phyloP scores from a whole-genome alignment of 2,797 vertebrate species.

The Chelidonichthys spinosus region DNA sequence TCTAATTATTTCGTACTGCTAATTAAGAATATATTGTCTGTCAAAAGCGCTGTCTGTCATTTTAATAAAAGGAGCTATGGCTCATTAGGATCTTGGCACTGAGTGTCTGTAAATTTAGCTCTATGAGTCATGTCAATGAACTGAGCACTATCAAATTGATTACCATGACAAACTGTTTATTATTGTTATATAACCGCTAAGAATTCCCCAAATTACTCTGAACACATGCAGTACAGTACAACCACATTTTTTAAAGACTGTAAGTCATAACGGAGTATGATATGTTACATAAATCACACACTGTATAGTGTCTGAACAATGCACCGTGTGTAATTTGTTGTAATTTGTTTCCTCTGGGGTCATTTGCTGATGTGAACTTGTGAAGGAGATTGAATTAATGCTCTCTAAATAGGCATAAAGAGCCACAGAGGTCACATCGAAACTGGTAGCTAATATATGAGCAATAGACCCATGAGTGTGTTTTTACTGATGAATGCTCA shows the following conservation, averaged over 20 bases:
- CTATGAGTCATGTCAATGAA: conserved; percentile 15
- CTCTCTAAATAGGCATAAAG: neutral
- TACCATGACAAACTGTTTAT: neutral
- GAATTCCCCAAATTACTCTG: neutral
- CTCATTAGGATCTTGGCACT: neutral
- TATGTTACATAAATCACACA: neutral
- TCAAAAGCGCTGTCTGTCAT: neutral
- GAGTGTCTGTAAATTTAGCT: neutral
- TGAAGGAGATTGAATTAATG: conserved; percentile 36
- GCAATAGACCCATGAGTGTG: neutral
- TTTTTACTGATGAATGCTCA: neutral
- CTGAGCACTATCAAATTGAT: neutral
- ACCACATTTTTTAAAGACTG: neutral
- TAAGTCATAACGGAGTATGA: conserved; percentile 4
- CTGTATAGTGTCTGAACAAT: neutral
- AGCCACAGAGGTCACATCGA: neutral
- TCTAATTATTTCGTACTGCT: neutral
- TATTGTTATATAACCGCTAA: conserved; percentile 1
- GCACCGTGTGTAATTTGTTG: conserved; percentile 5
- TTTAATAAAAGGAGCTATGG: neutral
- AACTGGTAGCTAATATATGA: neutral
- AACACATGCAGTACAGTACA: neutral
- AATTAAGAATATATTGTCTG: neutral
- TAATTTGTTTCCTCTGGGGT: conserved; percentile 25
- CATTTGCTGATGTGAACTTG: conserved; percentile 26